Evolutionary conservation across 2,113 vertebrate genomes (phyloP).

Genomic region (Eidolon helvum): DNA sequence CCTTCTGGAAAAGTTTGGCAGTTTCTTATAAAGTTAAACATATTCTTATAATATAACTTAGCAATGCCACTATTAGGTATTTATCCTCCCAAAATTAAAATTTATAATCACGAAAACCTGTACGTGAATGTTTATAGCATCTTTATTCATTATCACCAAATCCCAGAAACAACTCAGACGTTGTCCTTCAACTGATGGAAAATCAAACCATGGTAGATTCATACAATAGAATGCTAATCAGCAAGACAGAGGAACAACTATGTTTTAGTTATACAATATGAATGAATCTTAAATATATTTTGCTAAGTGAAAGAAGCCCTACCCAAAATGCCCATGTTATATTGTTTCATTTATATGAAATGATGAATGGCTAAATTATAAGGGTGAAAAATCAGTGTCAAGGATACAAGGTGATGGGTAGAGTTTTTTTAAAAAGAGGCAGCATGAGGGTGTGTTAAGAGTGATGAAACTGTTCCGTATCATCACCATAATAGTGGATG

Average conservation of each 20-base stretch:
- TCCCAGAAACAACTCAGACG: not conserved
- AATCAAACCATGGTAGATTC: not conserved
- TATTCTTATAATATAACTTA: not conserved
- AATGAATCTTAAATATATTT: not conserved
- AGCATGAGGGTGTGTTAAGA: not conserved
- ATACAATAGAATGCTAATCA: not conserved
- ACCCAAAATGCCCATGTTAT: not conserved
- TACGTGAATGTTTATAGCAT: not conserved
- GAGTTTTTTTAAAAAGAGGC: not conserved
- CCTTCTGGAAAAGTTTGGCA: not conserved
- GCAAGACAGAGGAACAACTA: not conserved
- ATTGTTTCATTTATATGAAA: not conserved
- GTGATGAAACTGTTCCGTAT: not conserved
- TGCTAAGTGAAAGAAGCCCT: not conserved
- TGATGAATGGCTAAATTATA: not conserved
- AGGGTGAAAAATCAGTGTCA: not conserved
- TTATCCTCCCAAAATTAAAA: not conserved
- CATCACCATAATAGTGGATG: not conserved
- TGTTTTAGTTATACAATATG: not conserved
- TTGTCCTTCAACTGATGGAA: not conserved
- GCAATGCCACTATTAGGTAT: not conserved
- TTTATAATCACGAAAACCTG: not conserved
- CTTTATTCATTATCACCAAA: not conserved
- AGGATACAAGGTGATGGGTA: not conserved
- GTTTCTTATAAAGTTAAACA: not conserved